Evolutionary conservation across 2,888 invertebrate genomes (phyloP).

Genomic region (Bugula neritina): DNA sequence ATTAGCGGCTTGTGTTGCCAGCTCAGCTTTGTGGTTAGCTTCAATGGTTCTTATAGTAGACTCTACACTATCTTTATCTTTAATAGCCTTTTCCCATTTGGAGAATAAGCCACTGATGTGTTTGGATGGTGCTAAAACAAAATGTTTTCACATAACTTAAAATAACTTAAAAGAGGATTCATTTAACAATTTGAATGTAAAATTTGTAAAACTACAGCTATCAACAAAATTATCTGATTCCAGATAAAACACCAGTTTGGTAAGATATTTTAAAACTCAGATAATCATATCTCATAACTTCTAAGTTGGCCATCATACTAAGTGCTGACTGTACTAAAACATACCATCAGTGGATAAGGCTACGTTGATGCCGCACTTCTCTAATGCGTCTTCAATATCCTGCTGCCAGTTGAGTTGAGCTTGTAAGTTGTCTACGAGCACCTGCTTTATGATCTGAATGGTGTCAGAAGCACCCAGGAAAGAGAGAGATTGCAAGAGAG

Average conservation of each 20-base stretch:
- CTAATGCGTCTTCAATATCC: conserved; percentile 42
- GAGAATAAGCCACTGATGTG: conserved; percentile 42
- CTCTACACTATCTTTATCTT: conserved; percentile 40
- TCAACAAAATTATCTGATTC: too few species aligned
- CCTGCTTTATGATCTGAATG: conserved; percentile 36
- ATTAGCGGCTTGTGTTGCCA: conserved; percentile 35
- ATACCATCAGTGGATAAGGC: conserved; percentile 47
- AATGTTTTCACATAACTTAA: too few species aligned
- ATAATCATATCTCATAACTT: too few species aligned
- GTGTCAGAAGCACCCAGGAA: conserved; percentile 39
- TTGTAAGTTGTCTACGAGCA: conserved; percentile 37
- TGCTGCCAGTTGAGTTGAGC: conserved; percentile 42
- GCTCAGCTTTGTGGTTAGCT: conserved; percentile 37
- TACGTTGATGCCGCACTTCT: conserved; percentile 47
- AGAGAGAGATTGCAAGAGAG: conserved; percentile 38
- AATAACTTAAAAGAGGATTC: too few species aligned
- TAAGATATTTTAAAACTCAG: too few species aligned
- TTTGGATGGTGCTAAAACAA: conserved; percentile 39
- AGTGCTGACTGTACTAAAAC: conserved; percentile 26
- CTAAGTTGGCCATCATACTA: too few species aligned
- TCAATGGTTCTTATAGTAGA: conserved; percentile 37
- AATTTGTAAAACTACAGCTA: too few species aligned
- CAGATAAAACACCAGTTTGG: too few species aligned
- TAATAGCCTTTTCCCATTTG: conserved; percentile 41
- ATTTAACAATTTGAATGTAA: too few species aligned